These are phyloP conservation scores for Myiopsitta monachus DNA, from an alignment of 2,113 vertebrate species.

Conservation along the genomic window DNA sequence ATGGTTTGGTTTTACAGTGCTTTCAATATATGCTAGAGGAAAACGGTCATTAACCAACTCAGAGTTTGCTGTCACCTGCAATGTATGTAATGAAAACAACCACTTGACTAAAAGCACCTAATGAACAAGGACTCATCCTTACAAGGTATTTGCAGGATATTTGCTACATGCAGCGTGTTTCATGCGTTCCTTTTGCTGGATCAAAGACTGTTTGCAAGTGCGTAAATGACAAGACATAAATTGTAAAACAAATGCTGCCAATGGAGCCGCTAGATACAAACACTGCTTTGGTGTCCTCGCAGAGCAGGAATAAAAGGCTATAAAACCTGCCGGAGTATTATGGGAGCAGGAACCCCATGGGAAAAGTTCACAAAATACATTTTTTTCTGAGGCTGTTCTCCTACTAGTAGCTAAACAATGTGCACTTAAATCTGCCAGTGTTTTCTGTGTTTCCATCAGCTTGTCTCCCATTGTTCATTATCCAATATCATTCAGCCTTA, in stretches of 20 bases:
- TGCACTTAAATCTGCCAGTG: conserved; percentile 59
- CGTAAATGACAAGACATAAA: not conserved
- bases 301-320: not conserved
- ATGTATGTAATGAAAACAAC: not conserved
- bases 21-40: not conserved
- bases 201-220: not conserved
- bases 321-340: not conserved
- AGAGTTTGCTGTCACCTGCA: not conserved
- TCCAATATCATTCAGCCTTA: conserved; percentile 54
- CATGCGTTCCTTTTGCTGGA: not conserved
- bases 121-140: not conserved
- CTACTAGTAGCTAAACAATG: conserved; percentile 43
- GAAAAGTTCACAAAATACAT: not conserved
- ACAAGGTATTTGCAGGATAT: not conserved
- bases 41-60: not conserved
- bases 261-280: not conserved
- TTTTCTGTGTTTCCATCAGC: conserved; percentile 43
- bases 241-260: not conserved
- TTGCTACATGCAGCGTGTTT: not conserved
- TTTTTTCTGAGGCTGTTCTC: not conserved
- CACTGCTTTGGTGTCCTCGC: not conserved
- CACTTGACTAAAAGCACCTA: not conserved
- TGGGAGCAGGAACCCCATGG: not conserved
- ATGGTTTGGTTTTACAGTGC: not conserved
- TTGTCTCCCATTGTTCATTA: conserved; percentile 65